These are phyloP conservation scores for Bibio marci DNA, from an alignment of 2,888 invertebrate species.

Conservation along the genomic window DNA sequence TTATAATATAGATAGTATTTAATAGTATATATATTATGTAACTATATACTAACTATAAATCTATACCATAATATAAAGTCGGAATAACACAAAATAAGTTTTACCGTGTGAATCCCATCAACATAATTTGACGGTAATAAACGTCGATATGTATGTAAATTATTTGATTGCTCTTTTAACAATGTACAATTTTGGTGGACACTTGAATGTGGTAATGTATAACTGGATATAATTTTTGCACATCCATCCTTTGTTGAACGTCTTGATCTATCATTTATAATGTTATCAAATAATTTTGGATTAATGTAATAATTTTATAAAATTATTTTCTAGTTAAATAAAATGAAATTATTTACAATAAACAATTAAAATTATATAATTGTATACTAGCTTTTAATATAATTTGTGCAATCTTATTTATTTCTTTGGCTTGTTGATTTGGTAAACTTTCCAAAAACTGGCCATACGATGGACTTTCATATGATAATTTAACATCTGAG, in stretches of 20 bases:
- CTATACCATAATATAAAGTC: no score
- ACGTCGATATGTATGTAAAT: conserved; percentile 19
- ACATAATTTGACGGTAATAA: conserved; percentile 20
- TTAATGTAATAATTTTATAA: not conserved
- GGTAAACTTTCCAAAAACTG: conserved; percentile 23
- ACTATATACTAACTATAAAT: no score
- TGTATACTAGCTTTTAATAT: conserved; percentile 22
- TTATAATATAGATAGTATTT: no score
- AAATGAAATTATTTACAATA: conserved; percentile 9
- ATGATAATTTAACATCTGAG: conserved; percentile 19
- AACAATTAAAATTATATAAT: conserved; percentile 20
- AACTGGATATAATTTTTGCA: conserved; percentile 35
- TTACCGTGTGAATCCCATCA: conserved; percentile 22
- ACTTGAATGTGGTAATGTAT: conserved; percentile 38
- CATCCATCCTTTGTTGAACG: no score
- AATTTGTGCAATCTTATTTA: conserved; percentile 20
- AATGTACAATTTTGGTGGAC: conserved; percentile 34
- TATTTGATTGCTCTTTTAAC: conserved; percentile 15
- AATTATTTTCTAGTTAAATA: no score
- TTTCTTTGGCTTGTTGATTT: conserved; percentile 15
- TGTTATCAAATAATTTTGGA: not conserved
- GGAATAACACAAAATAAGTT: no score
- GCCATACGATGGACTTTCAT: conserved; percentile 23
- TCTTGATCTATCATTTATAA: conserved; percentile 36
- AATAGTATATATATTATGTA: no score